A percentile compares a stretch with the other conserved stretches of the same genome.
Conservation (phyloP, 2,888 invertebrate species). For the Euproctis similis region DNA sequence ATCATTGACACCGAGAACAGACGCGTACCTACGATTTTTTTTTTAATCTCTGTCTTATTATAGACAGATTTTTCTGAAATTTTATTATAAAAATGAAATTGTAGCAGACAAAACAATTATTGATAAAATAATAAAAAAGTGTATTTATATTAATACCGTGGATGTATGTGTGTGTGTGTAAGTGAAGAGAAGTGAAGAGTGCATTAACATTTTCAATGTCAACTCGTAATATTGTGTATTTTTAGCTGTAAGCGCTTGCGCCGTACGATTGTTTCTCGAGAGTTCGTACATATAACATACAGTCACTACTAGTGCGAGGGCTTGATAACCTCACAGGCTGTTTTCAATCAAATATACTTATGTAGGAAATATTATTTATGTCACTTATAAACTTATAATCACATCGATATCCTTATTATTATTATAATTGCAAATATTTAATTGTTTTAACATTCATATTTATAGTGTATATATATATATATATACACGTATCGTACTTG, state of each 20-base stretch:
- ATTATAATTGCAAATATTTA: no score
- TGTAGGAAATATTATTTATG: no score
- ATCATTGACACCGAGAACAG: slow-evolving; percentile 43
- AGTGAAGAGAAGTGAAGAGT: slow-evolving; percentile 63
- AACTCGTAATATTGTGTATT: slow-evolving; percentile 66
- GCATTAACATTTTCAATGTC: slow-evolving; percentile 75
- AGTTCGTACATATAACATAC: slow-evolving; percentile 25
- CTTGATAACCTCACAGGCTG: slow-evolving; percentile 24
- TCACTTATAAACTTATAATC: no score
- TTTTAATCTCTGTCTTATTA: slow-evolving; percentile 41
- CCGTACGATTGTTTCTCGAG: slow-evolving; percentile 54
- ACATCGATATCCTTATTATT: no score
- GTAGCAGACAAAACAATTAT: slow-evolving; percentile 59
- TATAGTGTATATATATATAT: no score
- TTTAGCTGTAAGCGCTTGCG: slow-evolving; percentile 51
- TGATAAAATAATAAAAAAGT: slow-evolving; percentile 53
- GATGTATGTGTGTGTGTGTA: no score
- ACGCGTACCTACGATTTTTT: no score
- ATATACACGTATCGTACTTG: no score
- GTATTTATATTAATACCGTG: slow-evolving; percentile 5
- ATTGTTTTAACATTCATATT: no score
- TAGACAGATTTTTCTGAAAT: no score
- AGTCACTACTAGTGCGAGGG: slow-evolving; percentile 21
- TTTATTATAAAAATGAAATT: slow-evolving; percentile 41
- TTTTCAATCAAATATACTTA: no score